Percentiles rank a stretch among this genome's conserved stretches.
phyloP scores from a whole-genome alignment of 2,888 invertebrate genomes.

The Spodoptera exigua region DNA sequence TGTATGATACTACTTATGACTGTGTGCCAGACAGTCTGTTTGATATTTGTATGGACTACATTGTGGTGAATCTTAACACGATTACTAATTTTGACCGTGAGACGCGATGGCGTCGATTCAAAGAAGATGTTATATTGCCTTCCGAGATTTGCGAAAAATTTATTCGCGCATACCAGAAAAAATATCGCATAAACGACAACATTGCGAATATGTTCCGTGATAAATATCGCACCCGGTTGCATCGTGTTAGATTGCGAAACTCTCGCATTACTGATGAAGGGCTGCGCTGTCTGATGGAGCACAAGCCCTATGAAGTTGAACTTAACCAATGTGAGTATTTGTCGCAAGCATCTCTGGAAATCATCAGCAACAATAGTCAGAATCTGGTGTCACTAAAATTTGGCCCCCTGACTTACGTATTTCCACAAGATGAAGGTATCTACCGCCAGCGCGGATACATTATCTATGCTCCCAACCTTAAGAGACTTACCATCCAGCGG shows the following conservation, averaged over 20 bases:
- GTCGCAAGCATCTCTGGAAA: slow-evolving; percentile 90
- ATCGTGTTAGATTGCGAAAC: slow-evolving; percentile 92
- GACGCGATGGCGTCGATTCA: slow-evolving; percentile 85
- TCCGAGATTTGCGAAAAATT: slow-evolving; percentile 93
- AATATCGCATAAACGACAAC: slow-evolving; percentile 90
- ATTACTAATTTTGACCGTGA: slow-evolving; percentile 87
- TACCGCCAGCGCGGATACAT: slow-evolving; percentile 84
- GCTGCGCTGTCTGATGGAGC: slow-evolving; percentile 91
- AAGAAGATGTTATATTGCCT: slow-evolving; percentile 91
- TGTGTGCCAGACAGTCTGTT: slow-evolving; percentile 90
- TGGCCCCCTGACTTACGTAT: slow-evolving; percentile 91
- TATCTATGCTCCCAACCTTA: slow-evolving; percentile 90
- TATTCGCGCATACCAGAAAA: slow-evolving; percentile 88
- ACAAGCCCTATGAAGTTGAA: slow-evolving; percentile 93
- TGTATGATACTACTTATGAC: slow-evolving; percentile 66
- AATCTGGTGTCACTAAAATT: slow-evolving; percentile 92
- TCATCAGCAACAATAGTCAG: slow-evolving; percentile 91
- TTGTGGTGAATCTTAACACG: slow-evolving; percentile 90
- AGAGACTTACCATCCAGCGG: slow-evolving; percentile 89
- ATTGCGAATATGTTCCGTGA: slow-evolving; percentile 93
- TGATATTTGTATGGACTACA: slow-evolving; percentile 90
- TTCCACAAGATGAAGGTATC: slow-evolving; percentile 85
- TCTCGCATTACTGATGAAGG: slow-evolving; percentile 93
- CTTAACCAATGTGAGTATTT: slow-evolving; percentile 93
- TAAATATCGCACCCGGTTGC: slow-evolving; percentile 91